A percentile compares a stretch with the other conserved stretches of the same genome.
Conservation (phyloP, 2,797 vertebrate genomes). For the Vipera ursinii region DNA sequence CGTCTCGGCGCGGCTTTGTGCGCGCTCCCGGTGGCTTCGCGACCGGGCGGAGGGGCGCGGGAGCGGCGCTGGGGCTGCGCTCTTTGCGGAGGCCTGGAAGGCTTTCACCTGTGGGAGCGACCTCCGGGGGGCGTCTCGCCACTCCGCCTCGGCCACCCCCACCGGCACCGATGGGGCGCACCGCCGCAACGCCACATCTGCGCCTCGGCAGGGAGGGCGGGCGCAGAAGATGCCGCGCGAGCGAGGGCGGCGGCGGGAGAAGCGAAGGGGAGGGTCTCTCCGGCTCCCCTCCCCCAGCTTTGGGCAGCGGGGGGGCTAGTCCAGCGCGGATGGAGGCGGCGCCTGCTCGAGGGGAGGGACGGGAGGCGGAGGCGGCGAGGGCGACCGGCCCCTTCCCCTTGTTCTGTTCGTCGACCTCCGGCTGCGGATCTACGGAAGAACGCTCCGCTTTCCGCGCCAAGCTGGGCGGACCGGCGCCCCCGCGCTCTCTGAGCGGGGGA, state of each 20-base stretch:
- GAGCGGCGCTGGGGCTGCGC: slow-evolving; percentile 34
- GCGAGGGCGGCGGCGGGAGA: not conserved
- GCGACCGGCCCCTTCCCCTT: not conserved
- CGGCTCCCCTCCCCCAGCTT: not conserved
- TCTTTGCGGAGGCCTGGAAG: not conserved
- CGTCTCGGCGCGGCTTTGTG: not conserved
- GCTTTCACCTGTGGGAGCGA: not conserved
- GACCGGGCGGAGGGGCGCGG: slow-evolving; percentile 23
- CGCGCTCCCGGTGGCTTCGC: not conserved
- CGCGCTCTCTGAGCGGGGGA: not conserved
- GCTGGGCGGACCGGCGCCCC: slow-evolving; percentile 9
- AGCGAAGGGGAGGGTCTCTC: not conserved
- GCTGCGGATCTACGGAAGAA: slow-evolving; percentile 51
- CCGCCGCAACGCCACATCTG: slow-evolving; percentile 73
- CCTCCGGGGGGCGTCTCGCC: not conserved
- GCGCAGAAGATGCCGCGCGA: slow-evolving; percentile 17
- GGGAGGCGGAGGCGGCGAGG: too few relatives aligned
- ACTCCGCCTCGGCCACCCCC: not conserved
- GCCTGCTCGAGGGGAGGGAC: not conserved
- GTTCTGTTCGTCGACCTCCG: slow-evolving; percentile 59
- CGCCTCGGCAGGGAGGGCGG: slow-evolving; percentile 59
- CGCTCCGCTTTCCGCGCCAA: slow-evolving; percentile 35
- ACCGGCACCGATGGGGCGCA: slow-evolving; percentile 46
- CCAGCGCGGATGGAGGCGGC: not conserved
- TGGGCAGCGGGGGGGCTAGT: not conserved